Conservation (phyloP, 2,797 vertebrate genomes). For the Scyliorhinus canicula region DNA sequence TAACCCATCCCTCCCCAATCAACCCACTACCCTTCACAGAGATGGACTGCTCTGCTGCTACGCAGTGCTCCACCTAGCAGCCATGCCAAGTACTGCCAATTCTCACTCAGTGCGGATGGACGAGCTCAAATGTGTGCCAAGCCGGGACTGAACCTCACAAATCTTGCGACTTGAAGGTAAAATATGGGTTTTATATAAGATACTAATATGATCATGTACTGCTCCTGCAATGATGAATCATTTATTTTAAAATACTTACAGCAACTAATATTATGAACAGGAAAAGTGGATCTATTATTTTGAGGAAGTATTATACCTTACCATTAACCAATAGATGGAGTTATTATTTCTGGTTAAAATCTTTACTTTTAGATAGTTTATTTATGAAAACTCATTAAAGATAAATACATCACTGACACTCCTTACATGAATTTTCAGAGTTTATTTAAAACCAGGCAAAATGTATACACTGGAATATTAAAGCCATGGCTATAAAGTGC, state of each 20-base stretch:
- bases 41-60: background rate
- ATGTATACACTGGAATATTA: background rate
- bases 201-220: background rate
- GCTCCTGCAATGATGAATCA: background rate
- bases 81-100: background rate
- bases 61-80: conserved; percentile 28
- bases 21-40: background rate
- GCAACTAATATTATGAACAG: background rate
- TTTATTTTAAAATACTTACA: background rate
- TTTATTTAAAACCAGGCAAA: conserved; percentile 22
- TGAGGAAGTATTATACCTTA: no score
- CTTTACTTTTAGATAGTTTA: background rate
- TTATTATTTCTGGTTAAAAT: background rate
- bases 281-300: background rate
- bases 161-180: background rate
- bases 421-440: background rate
- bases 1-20: conserved; percentile 16
- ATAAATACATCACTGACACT: background rate
- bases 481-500: background rate
- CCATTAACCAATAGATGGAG: background rate
- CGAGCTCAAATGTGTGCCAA: background rate
- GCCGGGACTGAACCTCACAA: background rate
- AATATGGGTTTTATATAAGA: background rate
- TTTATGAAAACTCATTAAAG: background rate
- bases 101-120: background rate